Evolutionary conservation across 2,797 vertebrate genomes (phyloP).

Genomic region (Bradypodion ventrale): DNA sequence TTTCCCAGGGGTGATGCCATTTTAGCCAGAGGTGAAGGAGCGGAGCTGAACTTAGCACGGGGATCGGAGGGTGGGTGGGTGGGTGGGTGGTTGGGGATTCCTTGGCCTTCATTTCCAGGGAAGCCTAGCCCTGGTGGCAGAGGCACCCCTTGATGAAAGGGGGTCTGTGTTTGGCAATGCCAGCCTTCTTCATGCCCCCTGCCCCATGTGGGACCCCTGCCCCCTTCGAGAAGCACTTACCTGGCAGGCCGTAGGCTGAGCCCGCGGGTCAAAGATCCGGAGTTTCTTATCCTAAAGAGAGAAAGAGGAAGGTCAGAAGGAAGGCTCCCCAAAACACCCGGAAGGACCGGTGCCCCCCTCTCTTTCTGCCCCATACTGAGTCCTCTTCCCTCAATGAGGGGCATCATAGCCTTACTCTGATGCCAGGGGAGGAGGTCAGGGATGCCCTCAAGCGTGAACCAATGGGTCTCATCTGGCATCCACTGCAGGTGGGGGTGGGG

Average conservation of each 20-base stretch:
- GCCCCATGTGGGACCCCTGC: too few relatives aligned
- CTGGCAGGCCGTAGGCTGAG: slow-evolving; percentile 83
- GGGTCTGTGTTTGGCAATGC: not conserved
- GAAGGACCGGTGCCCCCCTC: not conserved
- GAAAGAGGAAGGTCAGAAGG: slow-evolving; percentile 15
- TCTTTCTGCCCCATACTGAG: too few relatives aligned
- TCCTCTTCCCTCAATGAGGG: not conserved
- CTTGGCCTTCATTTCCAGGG: too few relatives aligned
- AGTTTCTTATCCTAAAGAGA: slow-evolving; percentile 89
- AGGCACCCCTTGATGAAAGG: not conserved
- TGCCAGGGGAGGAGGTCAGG: not conserved
- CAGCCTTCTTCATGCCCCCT: not conserved
- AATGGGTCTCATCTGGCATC: too few relatives aligned
- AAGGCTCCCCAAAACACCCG: slow-evolving; percentile 9
- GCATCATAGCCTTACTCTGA: too few relatives aligned
- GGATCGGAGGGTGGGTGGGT: too few relatives aligned
- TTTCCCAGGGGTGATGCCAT: too few relatives aligned
- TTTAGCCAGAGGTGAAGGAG: too few relatives aligned
- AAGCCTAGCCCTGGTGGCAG: not conserved
- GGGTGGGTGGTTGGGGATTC: too few relatives aligned
- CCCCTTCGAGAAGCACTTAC: slow-evolving; percentile 69
- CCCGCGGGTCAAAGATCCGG: slow-evolving; percentile 89
- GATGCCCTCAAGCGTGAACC: not conserved
- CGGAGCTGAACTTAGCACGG: too few relatives aligned
- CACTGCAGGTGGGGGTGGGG: too few relatives aligned